A percentile compares a stretch with the other conserved stretches of the same genome.
Conservation (phyloP, 64 coral and sea anemone genomes). For the Catalaphyllia jardinei region DNA sequence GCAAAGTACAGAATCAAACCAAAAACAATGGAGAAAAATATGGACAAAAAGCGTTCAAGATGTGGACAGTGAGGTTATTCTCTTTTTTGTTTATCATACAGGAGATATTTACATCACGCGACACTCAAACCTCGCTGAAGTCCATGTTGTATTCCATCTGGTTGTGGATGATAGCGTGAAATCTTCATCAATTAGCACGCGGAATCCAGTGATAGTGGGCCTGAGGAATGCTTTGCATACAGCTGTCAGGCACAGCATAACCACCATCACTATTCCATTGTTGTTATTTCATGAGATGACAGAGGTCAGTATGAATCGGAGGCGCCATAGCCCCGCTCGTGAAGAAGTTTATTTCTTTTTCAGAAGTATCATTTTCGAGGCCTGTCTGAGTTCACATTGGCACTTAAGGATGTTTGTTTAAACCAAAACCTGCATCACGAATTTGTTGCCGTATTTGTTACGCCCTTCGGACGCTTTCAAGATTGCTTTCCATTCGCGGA, state of each 20-base stretch:
- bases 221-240: conserved; percentile 85
- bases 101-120: conserved; percentile 95
- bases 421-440: too few relatives aligned
- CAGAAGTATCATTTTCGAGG: neutral
- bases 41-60: too few relatives aligned
- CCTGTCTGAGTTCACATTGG: too few relatives aligned
- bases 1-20: too few relatives aligned
- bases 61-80: too few relatives aligned
- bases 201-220: conserved; percentile 86
- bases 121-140: conserved; percentile 93
- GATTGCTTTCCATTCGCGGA: too few relatives aligned
- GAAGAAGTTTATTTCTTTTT: neutral
- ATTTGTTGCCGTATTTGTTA: too few relatives aligned
- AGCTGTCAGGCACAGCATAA: conserved; percentile 87
- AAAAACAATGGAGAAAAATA: too few relatives aligned
- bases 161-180: conserved; percentile 89
- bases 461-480: too few relatives aligned
- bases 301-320: conserved; percentile 51
- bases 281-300: conserved; percentile 95
- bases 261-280: conserved; percentile 90
- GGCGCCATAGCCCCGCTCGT: too few relatives aligned
- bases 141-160: conserved; percentile 93
- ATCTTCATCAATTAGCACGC: conserved; percentile 62
- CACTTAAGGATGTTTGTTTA: too few relatives aligned
- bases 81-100: conserved; percentile 16